A percentile compares a stretch with the other conserved stretches of the same genome.
Conservation (phyloP, 2,888 invertebrate genomes). For the Drosophila quasianomalipes region DNA sequence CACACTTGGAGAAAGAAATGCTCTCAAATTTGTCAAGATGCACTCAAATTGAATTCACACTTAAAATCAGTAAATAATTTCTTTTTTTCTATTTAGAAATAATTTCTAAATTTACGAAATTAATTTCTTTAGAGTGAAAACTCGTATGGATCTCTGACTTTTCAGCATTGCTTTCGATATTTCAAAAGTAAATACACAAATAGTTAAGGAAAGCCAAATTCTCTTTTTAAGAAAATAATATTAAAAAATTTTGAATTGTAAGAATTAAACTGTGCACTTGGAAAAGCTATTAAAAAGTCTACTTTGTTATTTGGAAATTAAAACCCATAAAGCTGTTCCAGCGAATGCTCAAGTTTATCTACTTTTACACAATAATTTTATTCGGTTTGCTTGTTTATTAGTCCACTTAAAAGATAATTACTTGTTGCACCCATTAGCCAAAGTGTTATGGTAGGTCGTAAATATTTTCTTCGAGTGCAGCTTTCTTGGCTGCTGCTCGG, state of each 20-base stretch:
- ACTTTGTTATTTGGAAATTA: background rate
- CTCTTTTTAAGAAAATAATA: background rate
- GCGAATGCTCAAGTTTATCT: background rate
- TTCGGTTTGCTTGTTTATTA: background rate
- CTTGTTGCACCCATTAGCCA: no score
- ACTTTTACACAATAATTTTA: background rate
- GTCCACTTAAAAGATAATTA: background rate
- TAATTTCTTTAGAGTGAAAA: background rate
- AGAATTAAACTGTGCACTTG: background rate
- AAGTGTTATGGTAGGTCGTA: no score
- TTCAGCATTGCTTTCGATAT: background rate
- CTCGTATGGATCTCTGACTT: background rate
- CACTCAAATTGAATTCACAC: background rate
- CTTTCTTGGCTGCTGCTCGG: background rate
- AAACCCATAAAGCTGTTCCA: background rate
- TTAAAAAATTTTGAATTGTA: background rate
- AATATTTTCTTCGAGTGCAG: slow-evolving; percentile 2
- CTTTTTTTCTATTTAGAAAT: background rate
- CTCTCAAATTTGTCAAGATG: background rate
- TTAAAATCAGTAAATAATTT: background rate
- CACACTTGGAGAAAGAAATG: slow-evolving; percentile 4
- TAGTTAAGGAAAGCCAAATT: background rate
- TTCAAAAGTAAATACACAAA: background rate
- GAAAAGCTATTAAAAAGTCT: background rate
- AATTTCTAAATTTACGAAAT: background rate